Base-by-base conservation (phyloP, 2,797 vertebrate genomes). In the Fringilla coelebs region DNA sequence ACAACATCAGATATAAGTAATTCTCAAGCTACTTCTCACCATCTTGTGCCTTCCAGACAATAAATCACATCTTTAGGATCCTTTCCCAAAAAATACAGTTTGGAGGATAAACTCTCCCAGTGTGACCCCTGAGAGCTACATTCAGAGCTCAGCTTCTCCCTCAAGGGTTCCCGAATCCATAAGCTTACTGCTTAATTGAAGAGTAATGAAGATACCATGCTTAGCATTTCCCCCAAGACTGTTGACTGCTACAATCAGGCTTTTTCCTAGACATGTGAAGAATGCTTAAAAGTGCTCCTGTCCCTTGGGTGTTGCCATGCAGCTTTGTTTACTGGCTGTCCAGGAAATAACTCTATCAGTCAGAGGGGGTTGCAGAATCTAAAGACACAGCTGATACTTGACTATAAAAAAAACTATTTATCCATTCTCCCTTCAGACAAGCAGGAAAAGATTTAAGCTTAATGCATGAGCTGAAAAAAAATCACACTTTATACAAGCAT, bases 181-280 rank as follows among this genome's bases (percentile, higher is more conserved):
- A 84, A 91, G 11, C 46, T 60, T 67, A 55, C 57, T 88, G 60
- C 46, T 93, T 93, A 94, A 96, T 94, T 94, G 77, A 94, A 96
- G 93, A 95, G 34, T 90, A 94, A 96, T 96, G 80, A 90, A 95
- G 95, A 95, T 90, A 93, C 63, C 48, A 60, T 7, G 46, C 15
- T 89, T 78, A 81, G 58, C 66, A 78, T 90, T 87, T 92, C 84
- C 86, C 92, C 40, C 86, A 88, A 89, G 96, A 21, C 74, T 81
- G 70, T 80, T 88, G 76, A 43, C 76, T 84, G 88, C 77, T 84
- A 51, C 36, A 92, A 74, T 29, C 80, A 82, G 89, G 63, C n/a
- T 85, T 94, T 89, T 76, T 90, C 29, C 40, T 55, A 82, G 81
- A 45, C 77, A 55, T n/a, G 74, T 40, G 63, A 92, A 94, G 87